phyloP scores from a whole-genome alignment of 2,888 invertebrate species.

The Arge pagana region DNA sequence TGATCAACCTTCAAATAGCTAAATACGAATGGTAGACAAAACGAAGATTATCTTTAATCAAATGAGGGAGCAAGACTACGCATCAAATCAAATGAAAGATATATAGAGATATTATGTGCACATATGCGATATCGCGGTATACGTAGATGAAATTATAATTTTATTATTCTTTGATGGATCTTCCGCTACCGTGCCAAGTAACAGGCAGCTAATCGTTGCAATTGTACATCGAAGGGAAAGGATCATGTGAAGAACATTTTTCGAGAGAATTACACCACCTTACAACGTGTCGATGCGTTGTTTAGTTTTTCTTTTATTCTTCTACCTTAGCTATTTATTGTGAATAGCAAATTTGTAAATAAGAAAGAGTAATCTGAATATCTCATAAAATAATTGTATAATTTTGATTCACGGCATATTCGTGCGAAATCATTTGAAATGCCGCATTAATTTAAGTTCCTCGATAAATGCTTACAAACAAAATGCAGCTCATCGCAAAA shows the following conservation, averaged over 20 bases:
- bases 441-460: slow-evolving; percentile 3
- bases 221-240: slow-evolving; percentile 13
- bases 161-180: slow-evolving; percentile 10
- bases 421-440: not conserved
- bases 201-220: slow-evolving; percentile 4
- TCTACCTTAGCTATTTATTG: slow-evolving; percentile 9
- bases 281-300: too few relatives aligned
- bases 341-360: slow-evolving; percentile 9
- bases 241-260: too few relatives aligned
- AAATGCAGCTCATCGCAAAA: not conserved
- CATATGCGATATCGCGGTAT: not conserved
- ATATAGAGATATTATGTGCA: not conserved
- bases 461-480: not conserved
- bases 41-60: too few relatives aligned
- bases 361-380: not conserved
- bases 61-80: too few relatives aligned
- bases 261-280: too few relatives aligned
- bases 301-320: not conserved
- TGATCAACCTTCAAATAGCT: too few relatives aligned
- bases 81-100: too few relatives aligned
- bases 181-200: slow-evolving; percentile 23
- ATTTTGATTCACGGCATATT: not conserved
- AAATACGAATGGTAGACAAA: too few relatives aligned
- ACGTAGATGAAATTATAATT: not conserved
- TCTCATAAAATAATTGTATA: slow-evolving; percentile 9